A percentile compares a stretch with the other conserved stretches of the same genome.
Evolutionary conservation across 1,140 invertebrate species (phyloP).

Genomic region (Aradophagus sp.): DNA sequence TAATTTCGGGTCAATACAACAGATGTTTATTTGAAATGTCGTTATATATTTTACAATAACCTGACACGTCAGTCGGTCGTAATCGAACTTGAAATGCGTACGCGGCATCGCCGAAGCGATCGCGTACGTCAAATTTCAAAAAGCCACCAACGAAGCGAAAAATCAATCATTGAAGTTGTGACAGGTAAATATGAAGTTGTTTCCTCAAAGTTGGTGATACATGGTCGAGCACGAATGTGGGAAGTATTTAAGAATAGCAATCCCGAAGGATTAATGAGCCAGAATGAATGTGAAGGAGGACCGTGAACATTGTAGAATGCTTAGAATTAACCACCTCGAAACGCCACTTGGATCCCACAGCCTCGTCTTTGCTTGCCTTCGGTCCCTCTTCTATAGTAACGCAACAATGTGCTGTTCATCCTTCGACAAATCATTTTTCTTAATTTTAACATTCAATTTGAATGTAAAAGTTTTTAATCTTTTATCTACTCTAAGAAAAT

Average conservation of each 20-base stretch:
- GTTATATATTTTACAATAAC: no score
- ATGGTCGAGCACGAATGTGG: slow-evolving; percentile 26
- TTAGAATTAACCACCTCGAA: slow-evolving; percentile 65
- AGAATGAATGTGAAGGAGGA: slow-evolving; percentile 69
- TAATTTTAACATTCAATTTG: no score
- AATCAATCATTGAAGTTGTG: slow-evolving; percentile 42
- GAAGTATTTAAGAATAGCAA: slow-evolving; percentile 34
- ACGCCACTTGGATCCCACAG: slow-evolving; percentile 31
- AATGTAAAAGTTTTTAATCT: no score
- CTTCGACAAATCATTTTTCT: no score
- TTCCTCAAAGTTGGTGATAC: slow-evolving; percentile 40
- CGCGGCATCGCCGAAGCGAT: no score
- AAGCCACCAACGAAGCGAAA: slow-evolving; percentile 24
- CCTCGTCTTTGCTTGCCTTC: slow-evolving; percentile 7
- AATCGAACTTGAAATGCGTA: no score
- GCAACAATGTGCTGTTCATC: no score
- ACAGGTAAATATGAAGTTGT: slow-evolving; percentile 45
- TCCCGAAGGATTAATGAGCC: slow-evolving; percentile 66
- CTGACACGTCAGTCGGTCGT: no score
- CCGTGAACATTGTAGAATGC: slow-evolving; percentile 67
- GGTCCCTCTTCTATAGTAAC: neutral
- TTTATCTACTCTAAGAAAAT: no score
- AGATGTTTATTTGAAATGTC: no score
- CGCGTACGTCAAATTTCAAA: slow-evolving; percentile 1
- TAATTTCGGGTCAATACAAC: no score